A percentile compares a stretch with the other conserved stretches of the same genome.
Conservation (phyloP, 2,888 invertebrate species). For the Clitarchus hookeri region DNA sequence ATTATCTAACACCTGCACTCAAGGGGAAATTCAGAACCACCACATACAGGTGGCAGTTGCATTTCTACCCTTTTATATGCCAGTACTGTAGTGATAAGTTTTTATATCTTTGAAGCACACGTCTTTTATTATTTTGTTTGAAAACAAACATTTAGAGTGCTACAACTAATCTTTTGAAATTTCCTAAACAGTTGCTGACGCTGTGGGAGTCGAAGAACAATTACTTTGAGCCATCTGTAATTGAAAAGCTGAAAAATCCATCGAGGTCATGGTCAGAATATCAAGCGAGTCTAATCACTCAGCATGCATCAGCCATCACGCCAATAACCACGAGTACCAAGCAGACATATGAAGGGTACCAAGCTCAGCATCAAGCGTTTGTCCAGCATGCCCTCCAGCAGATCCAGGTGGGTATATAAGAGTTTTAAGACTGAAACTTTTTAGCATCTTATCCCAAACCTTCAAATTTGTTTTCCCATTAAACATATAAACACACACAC, state of each 20-base stretch:
- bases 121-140: too few relatives aligned
- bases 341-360: conserved; percentile 83
- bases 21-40: too few relatives aligned
- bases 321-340: conserved; percentile 80
- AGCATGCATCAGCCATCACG: conserved; percentile 76
- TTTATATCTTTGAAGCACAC: too few relatives aligned
- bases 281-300: conserved; percentile 81
- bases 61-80: too few relatives aligned
- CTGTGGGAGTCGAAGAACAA: conserved; percentile 97
- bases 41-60: too few relatives aligned
- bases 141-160: background rate
- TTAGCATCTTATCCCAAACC: too few relatives aligned
- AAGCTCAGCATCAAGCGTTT: conserved; percentile 94
- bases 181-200: conserved; percentile 66
- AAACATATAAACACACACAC: too few relatives aligned
- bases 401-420: conserved; percentile 65
- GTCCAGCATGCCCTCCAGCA: conserved; percentile 89
- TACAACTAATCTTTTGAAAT: conserved; percentile 39
- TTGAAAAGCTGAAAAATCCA: conserved; percentile 86
- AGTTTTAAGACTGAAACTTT: too few relatives aligned
- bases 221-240: conserved; percentile 80
- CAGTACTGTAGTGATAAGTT: too few relatives aligned
- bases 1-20: too few relatives aligned
- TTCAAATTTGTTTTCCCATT: too few relatives aligned
- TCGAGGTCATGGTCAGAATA: conserved; percentile 87